These are phyloP conservation scores for Leiothrix lutea DNA, from an alignment of 2,113 vertebrate species.

Conservation along the genomic window DNA sequence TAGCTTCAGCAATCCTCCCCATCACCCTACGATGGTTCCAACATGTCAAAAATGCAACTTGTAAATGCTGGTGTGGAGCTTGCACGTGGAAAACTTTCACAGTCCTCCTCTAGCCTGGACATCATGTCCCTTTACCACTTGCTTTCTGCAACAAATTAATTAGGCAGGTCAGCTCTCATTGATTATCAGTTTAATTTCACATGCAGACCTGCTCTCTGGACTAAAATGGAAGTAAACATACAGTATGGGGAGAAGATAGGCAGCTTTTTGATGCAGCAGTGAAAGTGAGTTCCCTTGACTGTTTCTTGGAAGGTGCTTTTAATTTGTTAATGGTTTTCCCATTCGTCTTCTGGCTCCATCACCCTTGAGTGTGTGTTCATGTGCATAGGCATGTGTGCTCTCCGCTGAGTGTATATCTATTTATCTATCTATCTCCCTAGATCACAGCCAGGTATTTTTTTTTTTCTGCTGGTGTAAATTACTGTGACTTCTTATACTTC, in stretches of 20 bases:
- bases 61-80: neutral
- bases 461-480: slow-evolving; percentile 60
- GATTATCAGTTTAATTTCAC: slow-evolving; percentile 62
- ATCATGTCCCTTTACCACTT: neutral
- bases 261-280: neutral
- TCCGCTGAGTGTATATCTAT: neutral
- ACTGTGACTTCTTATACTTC: slow-evolving; percentile 56
- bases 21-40: neutral
- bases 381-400: neutral
- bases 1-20: slow-evolving; percentile 16
- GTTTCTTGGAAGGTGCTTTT: slow-evolving; percentile 30
- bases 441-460: slow-evolving; percentile 54
- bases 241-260: neutral
- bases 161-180: slow-evolving; percentile 51
- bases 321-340: slow-evolving; percentile 32
- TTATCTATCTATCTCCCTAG: neutral
- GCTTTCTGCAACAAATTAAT: slow-evolving; percentile 65
- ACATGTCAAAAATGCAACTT: slow-evolving; percentile 3
- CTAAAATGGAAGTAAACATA: neutral
- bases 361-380: neutral
- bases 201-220: neutral
- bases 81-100: neutral
- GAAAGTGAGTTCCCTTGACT: neutral
- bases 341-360: neutral
- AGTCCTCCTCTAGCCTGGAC: neutral